Percentiles rank a stretch among this genome's conserved stretches.
Conservation (phyloP, 2,888 invertebrate species). For the Catocala nupta region DNA sequence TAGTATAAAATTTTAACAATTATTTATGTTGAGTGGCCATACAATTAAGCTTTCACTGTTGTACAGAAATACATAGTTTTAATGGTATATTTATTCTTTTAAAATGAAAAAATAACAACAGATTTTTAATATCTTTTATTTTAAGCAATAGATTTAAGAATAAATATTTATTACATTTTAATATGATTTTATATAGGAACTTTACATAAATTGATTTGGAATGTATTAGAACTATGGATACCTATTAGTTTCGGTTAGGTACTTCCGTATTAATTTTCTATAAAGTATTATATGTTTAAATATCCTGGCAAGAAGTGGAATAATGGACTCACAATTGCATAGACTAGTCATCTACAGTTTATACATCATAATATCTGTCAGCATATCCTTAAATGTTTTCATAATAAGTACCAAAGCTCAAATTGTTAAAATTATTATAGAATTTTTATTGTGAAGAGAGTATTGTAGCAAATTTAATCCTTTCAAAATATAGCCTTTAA, state of each 20-base stretch:
- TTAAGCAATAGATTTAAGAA: slow-evolving; percentile 11
- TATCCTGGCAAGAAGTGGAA: background rate
- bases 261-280: background rate
- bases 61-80: slow-evolving; percentile 44
- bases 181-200: slow-evolving; percentile 1
- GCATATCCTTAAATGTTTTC: slow-evolving; percentile 28
- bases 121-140: background rate
- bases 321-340: slow-evolving; percentile 35
- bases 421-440: slow-evolving; percentile 46
- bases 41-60: slow-evolving; percentile 46
- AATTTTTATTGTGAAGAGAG: slow-evolving; percentile 34
- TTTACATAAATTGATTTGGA: slow-evolving; percentile 2
- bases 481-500: slow-evolving; percentile 25
- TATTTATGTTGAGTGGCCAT: slow-evolving; percentile 52
- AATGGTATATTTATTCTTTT: slow-evolving; percentile 29
- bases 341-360: slow-evolving; percentile 46
- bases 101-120: slow-evolving; percentile 11
- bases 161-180: slow-evolving; percentile 12
- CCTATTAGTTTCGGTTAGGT: too few relatives aligned
- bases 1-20: slow-evolving; percentile 12
- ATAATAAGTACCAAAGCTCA: slow-evolving; percentile 58
- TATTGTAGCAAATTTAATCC: slow-evolving; percentile 15
- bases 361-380: slow-evolving; percentile 18
- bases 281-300: background rate
- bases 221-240: background rate